Conservation (phyloP, 2,113 vertebrate genomes). For the Proteles cristata region DNA sequence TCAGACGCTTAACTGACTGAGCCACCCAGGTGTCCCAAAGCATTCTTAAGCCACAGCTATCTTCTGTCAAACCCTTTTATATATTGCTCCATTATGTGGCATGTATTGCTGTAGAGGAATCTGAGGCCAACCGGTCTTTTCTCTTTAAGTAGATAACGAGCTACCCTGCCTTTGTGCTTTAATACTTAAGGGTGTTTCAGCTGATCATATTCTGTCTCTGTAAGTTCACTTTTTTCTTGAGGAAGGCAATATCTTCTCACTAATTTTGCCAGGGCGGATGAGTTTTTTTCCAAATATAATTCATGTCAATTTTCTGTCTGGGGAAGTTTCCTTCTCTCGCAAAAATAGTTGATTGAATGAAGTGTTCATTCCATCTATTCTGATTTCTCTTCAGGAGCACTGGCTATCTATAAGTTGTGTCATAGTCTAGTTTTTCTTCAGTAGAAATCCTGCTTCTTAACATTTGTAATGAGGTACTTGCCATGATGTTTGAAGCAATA, state of each 20-base stretch:
- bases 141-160: background rate
- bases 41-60: background rate
- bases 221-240: background rate
- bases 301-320: background rate
- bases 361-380: background rate
- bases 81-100: background rate
- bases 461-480: background rate
- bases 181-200: background rate
- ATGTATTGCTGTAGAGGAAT: background rate
- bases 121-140: background rate
- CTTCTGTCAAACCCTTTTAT: background rate
- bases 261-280: background rate
- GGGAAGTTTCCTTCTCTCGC: background rate
- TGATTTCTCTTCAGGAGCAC: background rate
- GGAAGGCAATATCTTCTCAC: background rate
- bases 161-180: background rate
- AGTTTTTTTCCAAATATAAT: background rate
- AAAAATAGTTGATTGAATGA: background rate
- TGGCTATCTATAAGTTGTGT: background rate
- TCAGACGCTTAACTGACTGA: too few relatives aligned
- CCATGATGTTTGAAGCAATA: background rate
- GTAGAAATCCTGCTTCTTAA: conserved; percentile 16
- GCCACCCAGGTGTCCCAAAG: background rate
- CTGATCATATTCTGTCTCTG: background rate
- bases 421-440: background rate